A percentile compares a stretch with the other conserved stretches of the same genome.
phyloP scores from a whole-genome alignment of 2,113 vertebrate genomes.

The Mastomys natalensis region DNA sequence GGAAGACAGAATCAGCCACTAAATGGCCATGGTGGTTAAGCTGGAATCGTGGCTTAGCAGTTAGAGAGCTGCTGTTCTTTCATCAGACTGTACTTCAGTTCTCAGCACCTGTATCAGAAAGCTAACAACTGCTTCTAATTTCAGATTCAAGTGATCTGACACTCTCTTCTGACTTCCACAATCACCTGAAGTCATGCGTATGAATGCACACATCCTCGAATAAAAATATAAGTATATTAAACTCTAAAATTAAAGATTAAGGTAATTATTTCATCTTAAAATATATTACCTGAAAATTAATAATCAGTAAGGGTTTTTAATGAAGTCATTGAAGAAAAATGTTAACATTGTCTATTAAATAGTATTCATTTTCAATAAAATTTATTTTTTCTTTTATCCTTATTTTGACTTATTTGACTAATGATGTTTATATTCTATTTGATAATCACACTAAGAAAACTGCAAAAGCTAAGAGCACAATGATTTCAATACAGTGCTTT shows the following conservation, averaged over 20 bases:
- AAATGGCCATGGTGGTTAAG: neutral
- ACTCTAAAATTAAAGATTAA: neutral
- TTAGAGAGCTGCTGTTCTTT: neutral
- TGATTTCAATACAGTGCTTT: neutral
- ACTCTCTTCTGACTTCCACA: neutral
- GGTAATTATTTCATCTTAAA: neutral
- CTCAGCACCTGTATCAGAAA: no score
- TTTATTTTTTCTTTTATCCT: slow-evolving; percentile 24
- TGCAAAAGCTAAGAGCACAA: neutral
- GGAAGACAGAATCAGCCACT: slow-evolving; percentile 29
- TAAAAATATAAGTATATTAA: neutral
- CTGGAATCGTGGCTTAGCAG: neutral
- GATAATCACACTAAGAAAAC: neutral
- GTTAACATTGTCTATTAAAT: neutral
- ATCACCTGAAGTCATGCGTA: no score
- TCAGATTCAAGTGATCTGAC: neutral
- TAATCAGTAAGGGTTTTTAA: neutral
- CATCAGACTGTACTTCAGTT: neutral
- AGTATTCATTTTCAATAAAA: neutral
- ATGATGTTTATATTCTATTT: neutral
- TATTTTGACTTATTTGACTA: neutral
- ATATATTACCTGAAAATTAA: neutral
- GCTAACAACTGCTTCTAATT: no score
- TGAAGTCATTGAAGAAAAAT: neutral
- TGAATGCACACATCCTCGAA: neutral